These are phyloP conservation scores for Aleiodes leptofemur DNA, from an alignment of 2,888 invertebrate species.

Conservation along the genomic window DNA sequence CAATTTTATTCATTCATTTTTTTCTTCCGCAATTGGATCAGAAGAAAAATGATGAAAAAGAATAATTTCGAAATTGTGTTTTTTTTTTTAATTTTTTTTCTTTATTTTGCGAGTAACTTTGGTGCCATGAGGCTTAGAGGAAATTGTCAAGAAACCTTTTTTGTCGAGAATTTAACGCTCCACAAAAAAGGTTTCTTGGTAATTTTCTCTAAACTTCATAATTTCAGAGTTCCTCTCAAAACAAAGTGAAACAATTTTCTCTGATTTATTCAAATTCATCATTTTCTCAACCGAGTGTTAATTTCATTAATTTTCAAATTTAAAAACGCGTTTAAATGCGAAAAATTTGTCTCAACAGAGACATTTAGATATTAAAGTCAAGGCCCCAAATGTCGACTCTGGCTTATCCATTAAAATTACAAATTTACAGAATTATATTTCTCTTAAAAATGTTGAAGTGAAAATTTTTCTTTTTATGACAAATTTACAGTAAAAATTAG, in stretches of 20 bases:
- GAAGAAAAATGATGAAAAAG: conserved; percentile 23
- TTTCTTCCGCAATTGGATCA: not conserved
- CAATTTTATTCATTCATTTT: conserved; percentile 41
- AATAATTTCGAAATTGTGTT: not conserved
- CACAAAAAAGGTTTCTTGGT: no score
- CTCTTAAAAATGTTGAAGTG: not conserved
- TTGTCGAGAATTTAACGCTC: no score
- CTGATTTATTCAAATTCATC: not conserved
- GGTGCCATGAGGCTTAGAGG: no score
- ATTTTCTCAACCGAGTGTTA: conserved; percentile 41
- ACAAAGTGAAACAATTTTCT: no score
- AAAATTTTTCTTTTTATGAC: not conserved
- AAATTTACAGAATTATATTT: conserved; percentile 18
- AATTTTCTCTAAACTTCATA: not conserved
- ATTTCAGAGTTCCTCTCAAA: no score
- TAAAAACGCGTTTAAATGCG: conserved; percentile 40
- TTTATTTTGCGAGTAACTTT: not conserved
- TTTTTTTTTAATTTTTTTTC: not conserved
- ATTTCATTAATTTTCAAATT: conserved; percentile 35
- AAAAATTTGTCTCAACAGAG: conserved; percentile 44
- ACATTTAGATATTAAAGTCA: conserved; percentile 44
- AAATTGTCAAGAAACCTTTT: no score
- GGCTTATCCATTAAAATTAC: conserved; percentile 38
- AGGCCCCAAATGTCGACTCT: conserved; percentile 61
- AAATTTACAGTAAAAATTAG: not conserved